phyloP scores from a whole-genome alignment of 1,140 invertebrate species.

The Gonioctena quinquepunctata region DNA sequence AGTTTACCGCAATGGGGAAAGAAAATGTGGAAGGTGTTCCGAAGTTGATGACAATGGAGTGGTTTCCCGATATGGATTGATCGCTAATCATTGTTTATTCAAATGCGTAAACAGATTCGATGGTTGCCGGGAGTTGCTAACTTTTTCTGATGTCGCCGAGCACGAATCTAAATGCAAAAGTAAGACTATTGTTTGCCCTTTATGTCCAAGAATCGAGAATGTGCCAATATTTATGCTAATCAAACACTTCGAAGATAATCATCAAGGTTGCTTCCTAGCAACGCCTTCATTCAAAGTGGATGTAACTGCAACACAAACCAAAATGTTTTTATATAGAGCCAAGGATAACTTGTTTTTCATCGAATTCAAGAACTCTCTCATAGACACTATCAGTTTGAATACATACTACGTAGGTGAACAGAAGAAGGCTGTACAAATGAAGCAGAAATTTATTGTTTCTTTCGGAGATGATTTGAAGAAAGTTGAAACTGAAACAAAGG shows the following conservation, averaged over 20 bases:
- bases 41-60: neutral
- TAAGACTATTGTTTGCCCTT: neutral
- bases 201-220: neutral
- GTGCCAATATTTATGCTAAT: neutral
- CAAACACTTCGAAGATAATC: neutral
- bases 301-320: neutral
- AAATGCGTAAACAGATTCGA: neutral
- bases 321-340: neutral
- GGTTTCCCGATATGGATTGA: neutral
- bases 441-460: neutral
- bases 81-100: neutral
- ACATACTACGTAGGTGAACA: neutral
- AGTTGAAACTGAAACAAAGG: neutral
- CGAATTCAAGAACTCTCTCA: neutral
- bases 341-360: constrained; percentile 1
- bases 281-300: neutral
- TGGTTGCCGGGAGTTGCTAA: neutral
- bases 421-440: neutral
- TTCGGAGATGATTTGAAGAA: neutral
- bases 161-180: neutral
- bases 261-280: neutral
- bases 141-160: neutral
- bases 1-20: neutral
- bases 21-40: neutral
- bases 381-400: neutral